Conservation (phyloP, 2,113 vertebrate genomes). For the Stigmatopora nigra region DNA sequence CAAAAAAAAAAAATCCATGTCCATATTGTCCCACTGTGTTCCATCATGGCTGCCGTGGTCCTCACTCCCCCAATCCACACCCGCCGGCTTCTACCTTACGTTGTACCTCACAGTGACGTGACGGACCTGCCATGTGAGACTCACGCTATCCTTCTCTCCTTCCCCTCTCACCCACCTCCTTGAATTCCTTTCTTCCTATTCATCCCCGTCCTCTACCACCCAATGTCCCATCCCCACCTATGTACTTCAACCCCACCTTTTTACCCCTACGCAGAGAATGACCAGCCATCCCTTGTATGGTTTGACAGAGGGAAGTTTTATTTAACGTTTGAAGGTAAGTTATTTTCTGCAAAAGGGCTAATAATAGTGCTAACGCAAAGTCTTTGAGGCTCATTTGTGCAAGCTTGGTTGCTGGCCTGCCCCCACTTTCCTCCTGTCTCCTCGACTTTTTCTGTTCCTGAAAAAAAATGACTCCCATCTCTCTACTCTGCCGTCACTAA, state of each 20-base stretch:
- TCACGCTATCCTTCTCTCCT: conserved; percentile 98
- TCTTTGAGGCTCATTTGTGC: conserved; percentile 61
- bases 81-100: conserved; percentile 25
- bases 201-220: conserved; percentile 73
- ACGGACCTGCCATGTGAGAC: conserved; percentile 86
- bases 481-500: conserved; percentile 17
- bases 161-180: conserved; percentile 53
- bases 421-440: conserved; percentile 2
- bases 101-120: conserved; percentile 72
- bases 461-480: conserved; percentile 23
- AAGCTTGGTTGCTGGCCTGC: conserved; percentile 51
- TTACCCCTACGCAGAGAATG: conserved; percentile 95
- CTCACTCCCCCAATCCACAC: conserved; percentile 9
- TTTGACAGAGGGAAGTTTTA: conserved; percentile 99
- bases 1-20: conserved; percentile 10
- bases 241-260: conserved; percentile 69
- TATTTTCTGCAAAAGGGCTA: conserved; percentile 60
- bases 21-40: conserved; percentile 23
- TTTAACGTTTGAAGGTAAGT: conserved; percentile 99
- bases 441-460: conserved; percentile 11
- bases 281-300: conserved; percentile 99
- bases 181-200: conserved; percentile 38
- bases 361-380: conserved; percentile 64
- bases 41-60: conserved; percentile 27
- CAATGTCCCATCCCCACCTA: conserved; percentile 63